These are phyloP conservation scores for Coecobrya sp. DNA, from an alignment of 2,888 invertebrate species.

Conservation along the genomic window DNA sequence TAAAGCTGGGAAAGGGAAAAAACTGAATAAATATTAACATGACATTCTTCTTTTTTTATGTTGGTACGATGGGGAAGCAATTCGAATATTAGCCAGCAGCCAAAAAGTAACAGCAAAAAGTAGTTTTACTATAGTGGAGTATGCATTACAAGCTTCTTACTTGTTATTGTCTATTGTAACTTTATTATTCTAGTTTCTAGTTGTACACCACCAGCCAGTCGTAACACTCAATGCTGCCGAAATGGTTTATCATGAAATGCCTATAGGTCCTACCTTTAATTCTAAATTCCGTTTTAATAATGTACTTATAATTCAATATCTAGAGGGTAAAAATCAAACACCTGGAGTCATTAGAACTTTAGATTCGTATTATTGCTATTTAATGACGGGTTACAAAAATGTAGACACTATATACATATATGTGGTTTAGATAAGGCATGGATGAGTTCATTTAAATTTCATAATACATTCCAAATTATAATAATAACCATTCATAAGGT, in stretches of 20 bases:
- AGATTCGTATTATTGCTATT: too few relatives aligned
- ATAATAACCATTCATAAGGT: too few relatives aligned
- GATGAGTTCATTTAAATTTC: too few relatives aligned
- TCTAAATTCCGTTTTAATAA: background rate
- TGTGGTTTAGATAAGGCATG: too few relatives aligned
- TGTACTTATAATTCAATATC: slow-evolving; percentile 33
- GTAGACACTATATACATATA: too few relatives aligned
- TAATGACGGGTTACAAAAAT: too few relatives aligned
- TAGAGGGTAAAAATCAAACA: slow-evolving; percentile 51
- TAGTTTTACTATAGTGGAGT: background rate
- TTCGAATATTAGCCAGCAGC: slow-evolving; percentile 3
- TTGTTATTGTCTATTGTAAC: too few relatives aligned
- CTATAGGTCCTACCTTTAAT: background rate
- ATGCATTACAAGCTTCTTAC: too few relatives aligned
- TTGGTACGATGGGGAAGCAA: slow-evolving; percentile 26
- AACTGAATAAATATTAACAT: slow-evolving; percentile 60
- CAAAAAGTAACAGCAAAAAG: background rate
- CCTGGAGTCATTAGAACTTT: too few relatives aligned
- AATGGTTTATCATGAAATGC: background rate
- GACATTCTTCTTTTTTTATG: slow-evolving; percentile 41
- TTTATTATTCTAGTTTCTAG: background rate
- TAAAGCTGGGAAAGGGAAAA: slow-evolving; percentile 4
- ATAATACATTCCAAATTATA: too few relatives aligned
- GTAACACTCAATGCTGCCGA: background rate
- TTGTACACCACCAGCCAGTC: too few relatives aligned